Percentiles rank a stretch among this genome's conserved stretches.
Conservation (phyloP, 1,140 invertebrate species). For the Papilio polytes region DNA sequence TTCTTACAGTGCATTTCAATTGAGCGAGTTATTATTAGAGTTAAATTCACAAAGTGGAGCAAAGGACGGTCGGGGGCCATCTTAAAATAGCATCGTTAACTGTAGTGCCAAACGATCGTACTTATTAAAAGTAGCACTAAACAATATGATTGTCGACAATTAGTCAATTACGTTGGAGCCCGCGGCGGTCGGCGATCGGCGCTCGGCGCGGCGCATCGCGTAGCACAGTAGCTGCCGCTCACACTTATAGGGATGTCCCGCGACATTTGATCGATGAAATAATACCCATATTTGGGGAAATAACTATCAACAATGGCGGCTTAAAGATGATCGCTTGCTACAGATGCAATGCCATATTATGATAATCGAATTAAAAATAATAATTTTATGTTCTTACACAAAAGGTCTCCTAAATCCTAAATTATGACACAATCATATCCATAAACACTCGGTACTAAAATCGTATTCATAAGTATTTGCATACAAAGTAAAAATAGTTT, state of each 20-base stretch:
- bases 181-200: conserved; percentile 46
- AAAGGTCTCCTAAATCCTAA: neutral
- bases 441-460: neutral
- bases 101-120: conserved; percentile 64
- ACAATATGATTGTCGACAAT: conserved; percentile 75
- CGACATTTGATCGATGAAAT: conserved; percentile 23
- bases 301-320: neutral
- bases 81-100: conserved; percentile 66
- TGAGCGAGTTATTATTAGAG: conserved; percentile 54
- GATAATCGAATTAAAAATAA: no score
- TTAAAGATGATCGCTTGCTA: neutral
- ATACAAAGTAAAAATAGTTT: neutral
- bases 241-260: conserved; percentile 13
- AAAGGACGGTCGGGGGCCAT: conserved; percentile 51
- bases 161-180: conserved; percentile 68
- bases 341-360: no score
- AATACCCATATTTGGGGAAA: neutral
- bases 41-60: conserved; percentile 57
- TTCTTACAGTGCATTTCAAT: conserved; percentile 40
- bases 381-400: neutral
- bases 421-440: neutral
- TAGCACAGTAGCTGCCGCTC: conserved; percentile 53
- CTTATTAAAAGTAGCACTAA: conserved; percentile 68
- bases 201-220: conserved; percentile 45
- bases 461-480: neutral